Evolutionary conservation across 2,113 vertebrate genomes (phyloP).

Genomic region (Pholis gunnellus): DNA sequence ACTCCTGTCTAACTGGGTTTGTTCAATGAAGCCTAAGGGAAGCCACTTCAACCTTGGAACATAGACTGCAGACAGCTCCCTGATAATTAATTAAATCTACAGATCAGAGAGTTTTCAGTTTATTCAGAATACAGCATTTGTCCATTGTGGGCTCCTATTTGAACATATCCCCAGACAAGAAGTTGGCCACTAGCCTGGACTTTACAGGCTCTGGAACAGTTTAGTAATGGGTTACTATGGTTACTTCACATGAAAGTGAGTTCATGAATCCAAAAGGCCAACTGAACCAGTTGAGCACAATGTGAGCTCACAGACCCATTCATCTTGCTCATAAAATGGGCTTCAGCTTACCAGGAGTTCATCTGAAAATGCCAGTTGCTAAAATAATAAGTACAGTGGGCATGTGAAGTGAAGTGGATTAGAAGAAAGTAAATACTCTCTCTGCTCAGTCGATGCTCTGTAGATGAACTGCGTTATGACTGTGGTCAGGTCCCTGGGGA

Average conservation of each 20-base stretch:
- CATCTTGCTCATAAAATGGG: background rate
- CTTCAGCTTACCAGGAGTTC: background rate
- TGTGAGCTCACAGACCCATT: conserved; percentile 9
- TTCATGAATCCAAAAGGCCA: background rate
- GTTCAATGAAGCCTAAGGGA: background rate
- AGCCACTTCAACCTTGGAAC: background rate
- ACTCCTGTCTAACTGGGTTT: background rate
- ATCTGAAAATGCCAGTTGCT: background rate
- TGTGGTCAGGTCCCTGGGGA: conserved; percentile 16
- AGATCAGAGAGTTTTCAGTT: background rate
- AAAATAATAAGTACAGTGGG: background rate
- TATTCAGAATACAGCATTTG: background rate
- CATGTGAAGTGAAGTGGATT: background rate
- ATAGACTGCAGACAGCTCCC: background rate
- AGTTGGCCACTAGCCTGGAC: conserved; percentile 8
- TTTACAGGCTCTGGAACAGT: background rate
- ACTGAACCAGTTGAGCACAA: conserved; percentile 12
- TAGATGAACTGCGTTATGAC: background rate
- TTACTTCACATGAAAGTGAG: conserved; percentile 24
- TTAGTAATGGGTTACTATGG: conserved; percentile 27
- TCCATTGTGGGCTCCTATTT: background rate
- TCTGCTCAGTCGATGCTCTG: background rate
- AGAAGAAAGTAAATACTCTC: background rate
- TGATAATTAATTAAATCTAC: background rate
- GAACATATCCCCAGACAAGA: conserved; percentile 7